A percentile compares a stretch with the other conserved stretches of the same genome.
Evolutionary conservation across 2,888 invertebrate species (phyloP).

Genomic region (Erebia aethiops): DNA sequence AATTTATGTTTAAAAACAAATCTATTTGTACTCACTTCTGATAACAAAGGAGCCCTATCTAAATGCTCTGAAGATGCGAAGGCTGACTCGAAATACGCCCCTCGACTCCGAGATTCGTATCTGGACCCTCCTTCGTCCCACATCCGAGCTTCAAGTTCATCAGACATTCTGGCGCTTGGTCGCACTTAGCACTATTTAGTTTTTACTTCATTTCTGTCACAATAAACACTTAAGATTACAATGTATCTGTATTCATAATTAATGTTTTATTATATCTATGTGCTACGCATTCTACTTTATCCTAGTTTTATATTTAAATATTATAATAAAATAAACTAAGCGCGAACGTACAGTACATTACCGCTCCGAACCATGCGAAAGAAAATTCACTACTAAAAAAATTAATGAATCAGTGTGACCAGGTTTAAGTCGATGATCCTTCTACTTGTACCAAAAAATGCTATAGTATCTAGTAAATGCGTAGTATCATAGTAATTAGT

Average conservation of each 20-base stretch:
- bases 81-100: slow-evolving; percentile 70
- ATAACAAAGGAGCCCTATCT: slow-evolving; percentile 73
- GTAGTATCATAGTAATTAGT: too few species aligned
- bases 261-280: neutral
- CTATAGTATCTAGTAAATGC: too few species aligned
- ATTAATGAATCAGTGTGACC: slow-evolving; percentile 3
- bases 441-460: too few species aligned
- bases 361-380: slow-evolving; percentile 1
- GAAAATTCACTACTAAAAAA: slow-evolving; percentile 34
- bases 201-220: slow-evolving; percentile 25
- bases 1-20: slow-evolving; percentile 31
- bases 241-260: neutral
- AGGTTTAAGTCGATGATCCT: too few species aligned
- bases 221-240: slow-evolving; percentile 13
- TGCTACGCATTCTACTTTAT: neutral
- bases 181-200: slow-evolving; percentile 29
- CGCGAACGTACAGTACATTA: neutral
- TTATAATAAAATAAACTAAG: neutral
- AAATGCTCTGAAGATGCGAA: slow-evolving; percentile 76
- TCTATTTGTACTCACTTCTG: slow-evolving; percentile 60
- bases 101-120: slow-evolving; percentile 66
- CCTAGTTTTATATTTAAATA: slow-evolving; percentile 2
- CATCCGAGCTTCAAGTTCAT: slow-evolving; percentile 78
- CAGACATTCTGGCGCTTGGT: slow-evolving; percentile 77
- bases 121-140: slow-evolving; percentile 74